Percentiles rank a stretch among this genome's conserved stretches.
Evolutionary conservation across 2,888 invertebrate species (phyloP).

Genomic region (Temnothorax unifasciatus): DNA sequence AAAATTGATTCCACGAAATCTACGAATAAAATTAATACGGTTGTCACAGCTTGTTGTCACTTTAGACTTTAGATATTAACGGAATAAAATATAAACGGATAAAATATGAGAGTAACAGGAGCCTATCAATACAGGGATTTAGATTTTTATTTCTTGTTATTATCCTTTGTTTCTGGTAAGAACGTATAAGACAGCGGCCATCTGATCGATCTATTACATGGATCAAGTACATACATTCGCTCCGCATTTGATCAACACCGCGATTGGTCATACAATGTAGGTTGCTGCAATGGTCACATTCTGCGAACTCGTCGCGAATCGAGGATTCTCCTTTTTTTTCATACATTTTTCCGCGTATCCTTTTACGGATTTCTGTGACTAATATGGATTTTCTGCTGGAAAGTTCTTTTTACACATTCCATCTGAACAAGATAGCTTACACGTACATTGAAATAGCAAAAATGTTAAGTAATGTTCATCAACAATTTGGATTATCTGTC

Average conservation of each 20-base stretch:
- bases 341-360: constrained; percentile 6
- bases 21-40: background rate
- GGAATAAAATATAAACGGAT: background rate
- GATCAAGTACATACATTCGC: constrained; percentile 55
- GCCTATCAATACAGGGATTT: background rate
- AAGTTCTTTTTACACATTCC: background rate
- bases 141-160: background rate
- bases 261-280: constrained; percentile 40
- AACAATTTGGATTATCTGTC: too few species aligned
- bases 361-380: background rate
- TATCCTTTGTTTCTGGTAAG: constrained; percentile 44
- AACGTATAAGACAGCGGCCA: constrained; percentile 59
- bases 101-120: background rate
- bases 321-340: constrained; percentile 32
- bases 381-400: background rate
- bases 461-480: too few species aligned
- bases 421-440: background rate
- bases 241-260: constrained; percentile 64
- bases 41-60: background rate
- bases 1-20: background rate
- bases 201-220: constrained; percentile 59
- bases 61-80: background rate
- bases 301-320: background rate
- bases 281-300: constrained; percentile 41
- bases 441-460: too few species aligned